Conservation (phyloP, 2,888 invertebrate genomes). For the Coecobrya sp. region DNA sequence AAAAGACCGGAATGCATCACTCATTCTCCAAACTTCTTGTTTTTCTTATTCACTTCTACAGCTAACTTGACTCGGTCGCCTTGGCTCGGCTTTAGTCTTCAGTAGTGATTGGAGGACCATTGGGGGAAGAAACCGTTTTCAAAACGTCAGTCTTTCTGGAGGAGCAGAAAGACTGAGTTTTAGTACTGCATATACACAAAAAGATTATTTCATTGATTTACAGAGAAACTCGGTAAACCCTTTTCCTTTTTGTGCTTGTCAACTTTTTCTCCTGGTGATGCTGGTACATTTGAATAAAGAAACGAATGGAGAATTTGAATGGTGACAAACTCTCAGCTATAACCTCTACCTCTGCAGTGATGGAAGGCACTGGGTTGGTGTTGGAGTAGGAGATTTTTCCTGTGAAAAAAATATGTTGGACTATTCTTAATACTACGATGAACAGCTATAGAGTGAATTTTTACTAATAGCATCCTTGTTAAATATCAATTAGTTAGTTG, state of each 20-base stretch:
- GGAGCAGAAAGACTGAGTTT: not conserved
- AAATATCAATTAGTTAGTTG: constrained; percentile 2
- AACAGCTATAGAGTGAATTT: not conserved
- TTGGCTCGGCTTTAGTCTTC: constrained; percentile 19
- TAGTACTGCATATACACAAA: not conserved
- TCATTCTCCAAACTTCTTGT: constrained; percentile 72
- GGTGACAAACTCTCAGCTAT: not conserved
- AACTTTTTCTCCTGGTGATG: not conserved
- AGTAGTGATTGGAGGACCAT: constrained; percentile 61
- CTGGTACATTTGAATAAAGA: not conserved
- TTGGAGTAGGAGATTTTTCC: not conserved
- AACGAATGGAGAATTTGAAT: not conserved
- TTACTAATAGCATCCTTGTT: not conserved
- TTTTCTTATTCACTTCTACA: constrained; percentile 33
- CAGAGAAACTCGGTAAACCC: not conserved
- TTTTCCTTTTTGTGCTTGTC: constrained; percentile 47
- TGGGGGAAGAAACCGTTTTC: constrained; percentile 48
- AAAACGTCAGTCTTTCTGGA: constrained; percentile 16
- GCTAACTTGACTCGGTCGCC: constrained; percentile 40
- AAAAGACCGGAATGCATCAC: constrained; percentile 76
- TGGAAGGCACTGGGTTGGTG: not conserved
- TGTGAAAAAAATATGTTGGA: not conserved
- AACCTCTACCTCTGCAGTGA: not conserved
- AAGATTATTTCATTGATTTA: constrained; percentile 29
- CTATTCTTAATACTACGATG: not conserved